Conservation (phyloP, 2,113 vertebrate species). For the Microtus oregoni region DNA sequence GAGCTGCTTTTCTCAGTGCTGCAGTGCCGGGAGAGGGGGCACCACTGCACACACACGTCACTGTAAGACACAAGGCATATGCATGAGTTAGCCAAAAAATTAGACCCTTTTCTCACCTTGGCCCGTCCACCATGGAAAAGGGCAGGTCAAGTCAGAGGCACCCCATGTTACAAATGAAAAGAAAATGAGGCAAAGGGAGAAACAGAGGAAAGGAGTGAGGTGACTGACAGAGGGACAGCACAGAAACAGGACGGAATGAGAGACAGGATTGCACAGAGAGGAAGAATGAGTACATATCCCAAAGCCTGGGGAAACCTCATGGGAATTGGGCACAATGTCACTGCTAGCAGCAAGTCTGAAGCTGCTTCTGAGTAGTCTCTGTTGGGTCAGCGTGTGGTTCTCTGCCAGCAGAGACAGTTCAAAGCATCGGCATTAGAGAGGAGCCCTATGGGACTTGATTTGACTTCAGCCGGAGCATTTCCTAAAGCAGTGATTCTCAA, state of each 20-base stretch:
- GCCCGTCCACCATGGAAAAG: background rate
- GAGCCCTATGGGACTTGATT: background rate
- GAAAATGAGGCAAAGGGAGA: background rate
- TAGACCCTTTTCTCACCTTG: background rate
- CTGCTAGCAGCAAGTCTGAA: slow-evolving; percentile 22
- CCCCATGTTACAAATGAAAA: background rate
- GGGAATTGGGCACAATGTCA: background rate
- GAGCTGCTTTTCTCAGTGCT: slow-evolving; percentile 97
- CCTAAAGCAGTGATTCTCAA: slow-evolving; percentile 14
- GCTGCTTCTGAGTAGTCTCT: slow-evolving; percentile 35
- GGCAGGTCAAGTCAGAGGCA: background rate
- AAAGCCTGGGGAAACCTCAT: background rate
- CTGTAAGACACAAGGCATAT: slow-evolving; percentile 83
- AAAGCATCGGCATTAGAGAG: slow-evolving; percentile 1
- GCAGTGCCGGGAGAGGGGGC: slow-evolving; percentile 92
- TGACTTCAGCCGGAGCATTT: background rate
- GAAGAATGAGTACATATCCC: background rate
- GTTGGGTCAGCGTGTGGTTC: background rate
- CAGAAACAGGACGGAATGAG: background rate
- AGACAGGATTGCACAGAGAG: background rate
- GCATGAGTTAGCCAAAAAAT: slow-evolving; percentile 40
- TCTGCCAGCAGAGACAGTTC: slow-evolving; percentile 21
- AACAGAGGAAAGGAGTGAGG: background rate
- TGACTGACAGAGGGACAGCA: background rate
- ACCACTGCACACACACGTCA: slow-evolving; percentile 96